A percentile compares a stretch with the other conserved stretches of the same genome.
phyloP scores from a whole-genome alignment of 2,888 invertebrate genomes.

The Hirtodrosophila duncani region DNA sequence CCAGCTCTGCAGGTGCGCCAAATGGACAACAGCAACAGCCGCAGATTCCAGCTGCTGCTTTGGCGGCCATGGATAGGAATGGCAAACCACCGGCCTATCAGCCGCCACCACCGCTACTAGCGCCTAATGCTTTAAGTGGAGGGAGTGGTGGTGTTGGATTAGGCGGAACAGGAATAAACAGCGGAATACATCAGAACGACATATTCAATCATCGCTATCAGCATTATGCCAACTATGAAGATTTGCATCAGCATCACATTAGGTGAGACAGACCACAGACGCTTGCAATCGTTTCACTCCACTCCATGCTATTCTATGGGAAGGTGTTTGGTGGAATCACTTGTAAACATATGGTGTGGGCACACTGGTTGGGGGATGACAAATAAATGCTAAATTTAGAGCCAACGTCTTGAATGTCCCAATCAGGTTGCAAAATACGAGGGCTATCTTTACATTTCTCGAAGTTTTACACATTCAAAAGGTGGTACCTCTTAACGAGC shows the following conservation, averaged over 20 bases:
- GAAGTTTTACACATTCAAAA: no score
- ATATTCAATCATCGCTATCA: slow-evolving; percentile 79
- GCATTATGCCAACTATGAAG: slow-evolving; percentile 91
- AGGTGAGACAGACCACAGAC: slow-evolving; percentile 81
- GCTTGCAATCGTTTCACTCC: no score
- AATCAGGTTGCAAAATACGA: no score
- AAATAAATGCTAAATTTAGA: no score
- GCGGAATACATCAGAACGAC: slow-evolving; percentile 77
- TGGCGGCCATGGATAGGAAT: slow-evolving; percentile 74
- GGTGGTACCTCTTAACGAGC: no score
- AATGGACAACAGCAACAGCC: slow-evolving; percentile 73
- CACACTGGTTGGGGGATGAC: no score
- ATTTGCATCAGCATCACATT: slow-evolving; percentile 89
- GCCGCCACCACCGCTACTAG: slow-evolving; percentile 77
- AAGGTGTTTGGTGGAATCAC: no score
- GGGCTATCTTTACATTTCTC: no score
- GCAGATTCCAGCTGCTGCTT: slow-evolving; percentile 72
- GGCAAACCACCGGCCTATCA: slow-evolving; percentile 78
- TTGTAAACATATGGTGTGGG: no score
- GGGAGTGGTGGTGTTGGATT: slow-evolving; percentile 18
- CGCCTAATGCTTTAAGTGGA: slow-evolving; percentile 59
- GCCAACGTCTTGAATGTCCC: no score
- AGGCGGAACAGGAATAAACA: slow-evolving; percentile 19
- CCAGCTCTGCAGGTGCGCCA: slow-evolving; percentile 24
- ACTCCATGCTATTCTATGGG: no score